phyloP scores from a whole-genome alignment of 2,113 vertebrate genomes.

The Percina caprodes region DNA sequence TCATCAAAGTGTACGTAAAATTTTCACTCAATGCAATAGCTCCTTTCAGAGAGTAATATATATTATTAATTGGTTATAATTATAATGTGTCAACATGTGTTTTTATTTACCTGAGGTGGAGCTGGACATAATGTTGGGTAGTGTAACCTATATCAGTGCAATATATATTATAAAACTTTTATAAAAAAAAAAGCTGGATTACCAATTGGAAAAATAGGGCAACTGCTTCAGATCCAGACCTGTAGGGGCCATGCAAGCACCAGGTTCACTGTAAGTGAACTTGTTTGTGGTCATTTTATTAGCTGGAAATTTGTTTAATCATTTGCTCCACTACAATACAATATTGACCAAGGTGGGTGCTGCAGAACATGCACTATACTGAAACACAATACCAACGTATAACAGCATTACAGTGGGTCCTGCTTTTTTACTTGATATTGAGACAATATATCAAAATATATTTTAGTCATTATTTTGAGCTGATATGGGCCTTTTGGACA shows the following conservation, averaged over 20 bases:
- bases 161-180: background rate
- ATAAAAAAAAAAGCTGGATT: background rate
- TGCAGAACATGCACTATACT: background rate
- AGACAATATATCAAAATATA: background rate
- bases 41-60: background rate
- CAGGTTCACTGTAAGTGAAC: background rate
- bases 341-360: background rate
- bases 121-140: background rate
- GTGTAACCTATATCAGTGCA: background rate
- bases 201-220: background rate
- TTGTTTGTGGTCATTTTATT: background rate
- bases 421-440: background rate
- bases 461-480: background rate
- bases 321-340: background rate
- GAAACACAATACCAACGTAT: background rate
- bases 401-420: background rate
- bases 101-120: background rate
- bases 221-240: background rate
- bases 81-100: background rate
- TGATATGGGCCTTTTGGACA: background rate
- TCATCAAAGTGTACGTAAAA: background rate
- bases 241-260: background rate
- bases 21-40: background rate
- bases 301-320: background rate
- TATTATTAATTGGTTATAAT: background rate